Base-by-base conservation (phyloP, 1,140 invertebrate genomes). In the Helicoverpa zea region DNA sequence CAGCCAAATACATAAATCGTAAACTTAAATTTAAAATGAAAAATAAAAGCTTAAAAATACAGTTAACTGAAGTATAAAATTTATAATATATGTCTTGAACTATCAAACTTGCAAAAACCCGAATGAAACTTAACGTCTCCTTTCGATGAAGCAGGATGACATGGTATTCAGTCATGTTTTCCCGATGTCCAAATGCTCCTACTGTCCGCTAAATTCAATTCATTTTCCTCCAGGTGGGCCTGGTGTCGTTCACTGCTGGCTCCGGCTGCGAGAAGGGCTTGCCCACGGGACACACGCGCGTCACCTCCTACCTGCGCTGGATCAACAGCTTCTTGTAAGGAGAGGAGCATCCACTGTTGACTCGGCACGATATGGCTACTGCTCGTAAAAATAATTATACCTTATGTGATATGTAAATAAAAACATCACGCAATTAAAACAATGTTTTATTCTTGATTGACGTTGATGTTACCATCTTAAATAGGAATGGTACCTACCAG, bases 321-420 rank as follows among this genome's bases (percentile, higher is more conserved):
- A 66, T 66, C 7, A 66, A 49, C 11, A 51, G 47, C 3, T 49
- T 51, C 43, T 51, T 68, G 64, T 68, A 68, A 68, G n/a, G 5
- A 9, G 35, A 43, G 35, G 35, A 43, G 5, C 35, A 43, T 43
- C 35, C 2, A n/a, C 3, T 13, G 30, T 4, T 63, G 14, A 43
- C 29, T 3, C 54, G n/a, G 14, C 4, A 43, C 35, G 35, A 7
- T 9, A 43, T 43, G 35, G 35, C 35, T 43, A 43, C 35, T 43
- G 35, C 35, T 43, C 7, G 9, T 43, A 7, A 7, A n/a, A 9
- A 43, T 7, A 7, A 43, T 9, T 43, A 7, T 43, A 43, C 7
- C 4, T 9, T 43, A 43, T 43, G 35, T 35, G 35, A 35, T 43
- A 43, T 43, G 35, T 43, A 43, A 43, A 43, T 43, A 43, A 43